Conservation (phyloP, 2,113 vertebrate species). For the Apeltes quadracus region DNA sequence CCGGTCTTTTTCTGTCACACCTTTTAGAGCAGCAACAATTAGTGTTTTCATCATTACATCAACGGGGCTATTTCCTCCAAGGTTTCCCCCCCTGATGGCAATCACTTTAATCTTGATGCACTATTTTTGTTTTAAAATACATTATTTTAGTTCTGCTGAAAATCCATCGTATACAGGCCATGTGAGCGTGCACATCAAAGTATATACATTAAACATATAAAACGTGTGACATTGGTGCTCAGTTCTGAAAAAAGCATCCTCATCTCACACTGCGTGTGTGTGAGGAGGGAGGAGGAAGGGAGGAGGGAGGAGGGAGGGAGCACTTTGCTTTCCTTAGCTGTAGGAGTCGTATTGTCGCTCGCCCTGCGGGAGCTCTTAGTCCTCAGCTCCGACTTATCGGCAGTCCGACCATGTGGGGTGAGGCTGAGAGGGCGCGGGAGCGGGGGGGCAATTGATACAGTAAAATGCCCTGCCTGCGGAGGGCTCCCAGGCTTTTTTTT, state of each 20-base stretch:
- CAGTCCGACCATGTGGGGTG: constrained; percentile 59
- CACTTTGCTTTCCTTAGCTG: constrained; percentile 59
- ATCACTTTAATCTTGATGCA: constrained; percentile 9
- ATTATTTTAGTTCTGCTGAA: not conserved
- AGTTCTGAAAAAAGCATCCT: constrained; percentile 30
- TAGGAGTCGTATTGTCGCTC: constrained; percentile 68
- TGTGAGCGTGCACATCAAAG: constrained; percentile 3
- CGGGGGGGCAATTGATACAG: constrained; percentile 58
- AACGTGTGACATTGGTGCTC: constrained; percentile 25
- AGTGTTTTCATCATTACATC: not conserved
- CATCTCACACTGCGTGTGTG: constrained; percentile 44
- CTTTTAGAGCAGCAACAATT: not conserved
- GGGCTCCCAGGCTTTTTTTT: constrained; percentile 18
- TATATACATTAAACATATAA: constrained; percentile 33
- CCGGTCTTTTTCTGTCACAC: not conserved
- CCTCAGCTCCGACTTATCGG: constrained; percentile 64
- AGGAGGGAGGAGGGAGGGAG: constrained; percentile 42
- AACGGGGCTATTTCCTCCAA: not conserved
- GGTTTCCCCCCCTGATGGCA: not conserved
- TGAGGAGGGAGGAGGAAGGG: constrained; percentile 37
- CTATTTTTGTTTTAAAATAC: constrained; percentile 7
- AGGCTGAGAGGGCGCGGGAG: constrained; percentile 44
- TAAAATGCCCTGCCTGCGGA: constrained; percentile 49
- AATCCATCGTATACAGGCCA: not conserved
- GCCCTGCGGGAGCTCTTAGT: constrained; percentile 70